phyloP scores from a whole-genome alignment of 2,888 invertebrate species.

The Isotomurus palustris region DNA sequence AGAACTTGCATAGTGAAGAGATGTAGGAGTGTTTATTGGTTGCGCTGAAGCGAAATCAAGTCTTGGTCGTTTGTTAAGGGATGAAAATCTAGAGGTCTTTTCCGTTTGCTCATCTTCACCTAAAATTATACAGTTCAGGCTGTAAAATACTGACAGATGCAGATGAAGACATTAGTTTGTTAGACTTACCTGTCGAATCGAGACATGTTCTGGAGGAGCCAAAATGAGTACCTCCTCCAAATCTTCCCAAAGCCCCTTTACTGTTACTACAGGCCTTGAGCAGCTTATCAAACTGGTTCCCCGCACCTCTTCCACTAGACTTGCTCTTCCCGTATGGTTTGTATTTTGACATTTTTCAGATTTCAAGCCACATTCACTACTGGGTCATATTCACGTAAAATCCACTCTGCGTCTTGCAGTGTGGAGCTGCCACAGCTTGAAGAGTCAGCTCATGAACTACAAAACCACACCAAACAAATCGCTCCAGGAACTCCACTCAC shows the following conservation, averaged over 20 bases:
- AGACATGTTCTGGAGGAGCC: constrained; percentile 72
- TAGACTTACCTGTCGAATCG: constrained; percentile 54
- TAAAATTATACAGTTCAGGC: neutral
- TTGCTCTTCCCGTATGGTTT: constrained; percentile 37
- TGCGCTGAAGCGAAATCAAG: constrained; percentile 21
- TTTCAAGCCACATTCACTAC: too few species aligned
- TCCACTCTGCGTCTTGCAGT: too few species aligned
- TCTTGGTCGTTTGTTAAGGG: constrained; percentile 36
- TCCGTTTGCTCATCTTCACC: constrained; percentile 13
- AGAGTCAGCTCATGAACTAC: too few species aligned
- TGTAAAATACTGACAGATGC: neutral
- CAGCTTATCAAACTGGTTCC: constrained; percentile 60
- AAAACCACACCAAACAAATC: too few species aligned
- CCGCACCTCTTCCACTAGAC: constrained; percentile 42
- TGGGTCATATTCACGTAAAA: too few species aligned
- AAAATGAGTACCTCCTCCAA: constrained; percentile 91
- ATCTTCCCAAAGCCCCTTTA: constrained; percentile 83
- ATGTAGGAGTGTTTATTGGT: neutral
- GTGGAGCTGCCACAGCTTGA: too few species aligned
- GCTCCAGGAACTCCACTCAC: too few species aligned
- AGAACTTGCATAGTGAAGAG: too few species aligned
- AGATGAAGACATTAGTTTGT: neutral
- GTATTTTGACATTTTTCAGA: constrained; percentile 40
- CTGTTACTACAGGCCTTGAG: constrained; percentile 76
- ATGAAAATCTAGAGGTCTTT: constrained; percentile 29